Evolutionary conservation across 2,113 vertebrate genomes (phyloP), one percentile per base, ranked within the genome.

Genomic region (Bufo bufo): DNA sequence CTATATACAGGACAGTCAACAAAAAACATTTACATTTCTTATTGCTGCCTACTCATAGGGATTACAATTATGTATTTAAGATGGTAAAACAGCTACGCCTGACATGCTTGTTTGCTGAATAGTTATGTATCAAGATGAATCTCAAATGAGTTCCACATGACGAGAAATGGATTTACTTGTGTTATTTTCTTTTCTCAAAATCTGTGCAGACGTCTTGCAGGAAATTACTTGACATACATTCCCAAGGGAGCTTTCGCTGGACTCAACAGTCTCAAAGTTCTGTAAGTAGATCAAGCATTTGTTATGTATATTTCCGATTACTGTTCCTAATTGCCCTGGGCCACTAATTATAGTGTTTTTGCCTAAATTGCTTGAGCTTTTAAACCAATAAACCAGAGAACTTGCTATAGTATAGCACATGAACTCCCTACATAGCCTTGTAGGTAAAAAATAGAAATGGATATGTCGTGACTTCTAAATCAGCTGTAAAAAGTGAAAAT

Each of bases 241-340:
- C 96, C 97, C 91, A 96, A 95, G 94, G 97, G 96, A 95, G 96
- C 97, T 3, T 98, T 99, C 92, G 84, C 92, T 16, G 98, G 97
- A 88, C 97, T 98, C 92, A 95, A 94, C 94, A 97, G 95, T 92
- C 98, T 98, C 90, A 98, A 97, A 97, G 96, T 98, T 84, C 96
- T 99, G 98, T 98, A 94, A 98, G 98, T 97, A 91, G 93, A 92
- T 82, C 65, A 23, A 87, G 65, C 90, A 58, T 90, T 85, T 92
- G 87, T 91, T 89, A 89, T 91, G 85, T 89, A 90, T 89, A 92
- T 92, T 90, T 91, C 86, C 82, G 59, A 80, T 91, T 91, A 91
- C 89, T 90, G 90, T 89, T 91, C 89, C 90, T 89, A 89, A 91
- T 88, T 92, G 79, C 89, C 92, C 89, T 85, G 86, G 90, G 88